Base-by-base conservation (phyloP, 1,140 invertebrate genomes). In the Pectinophora gossypiella region DNA sequence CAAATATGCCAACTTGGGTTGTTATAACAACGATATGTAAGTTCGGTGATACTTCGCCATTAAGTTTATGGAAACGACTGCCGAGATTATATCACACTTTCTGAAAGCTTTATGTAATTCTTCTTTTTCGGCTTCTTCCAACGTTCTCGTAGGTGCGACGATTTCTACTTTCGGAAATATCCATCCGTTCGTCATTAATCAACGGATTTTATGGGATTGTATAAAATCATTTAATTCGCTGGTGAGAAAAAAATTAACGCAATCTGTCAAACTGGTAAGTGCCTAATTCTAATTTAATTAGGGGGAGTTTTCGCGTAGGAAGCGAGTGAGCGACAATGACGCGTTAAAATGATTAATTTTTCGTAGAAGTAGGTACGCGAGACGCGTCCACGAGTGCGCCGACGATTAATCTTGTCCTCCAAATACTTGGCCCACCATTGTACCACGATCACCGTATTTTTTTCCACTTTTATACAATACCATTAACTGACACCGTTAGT, bases 1-100 rank as follows among this genome's bases (percentile, higher is more conserved):
- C 84, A 87, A 87, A 87, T 87, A 87, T 85, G 81, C 81, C 84
- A 85, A 87, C 71, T 85, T 85, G 60, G 79, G 79, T 77, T 83
- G 83, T 86, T 86, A 86, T 83, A 86, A 82, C 78, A 67, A 72
- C 81, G 76, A 84, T 85, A 84, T 87, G 81, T 82, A 85, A 85
- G 74, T 85, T 86, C 79, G 81, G 80, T 86, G 81, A 86, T 85
- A 86, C 79, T 86, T 84, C 70, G 72, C 84, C 81, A 82, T 87
- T 87, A 85, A 82, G 71, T 86, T 85, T 85, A 84, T 87, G 84
- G 78, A 82, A 85, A 82, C 77, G 78, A 79, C 65, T 62, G 68
- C 61, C 59, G 73, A 85, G 80, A 87, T 85, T 84, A 83, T 75
- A 85, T 85, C 81, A 76, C 74, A 83, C 79, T 83, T 84, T 83